phyloP scores from a whole-genome alignment of 2,888 invertebrate genomes.

The Tetranychus truncatus region DNA sequence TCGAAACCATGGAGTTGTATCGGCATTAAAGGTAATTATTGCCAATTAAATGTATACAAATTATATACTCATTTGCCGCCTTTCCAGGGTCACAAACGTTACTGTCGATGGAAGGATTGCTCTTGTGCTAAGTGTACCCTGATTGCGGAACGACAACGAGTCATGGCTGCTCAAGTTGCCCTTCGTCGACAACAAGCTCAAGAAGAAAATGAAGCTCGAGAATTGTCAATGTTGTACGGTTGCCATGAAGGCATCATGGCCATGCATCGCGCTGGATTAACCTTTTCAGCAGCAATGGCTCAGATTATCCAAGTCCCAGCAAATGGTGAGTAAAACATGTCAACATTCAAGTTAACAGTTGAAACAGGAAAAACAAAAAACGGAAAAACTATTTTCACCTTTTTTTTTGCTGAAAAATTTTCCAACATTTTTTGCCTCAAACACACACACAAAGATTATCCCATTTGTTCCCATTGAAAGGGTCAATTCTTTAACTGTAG shows the following conservation, averaged over 20 bases:
- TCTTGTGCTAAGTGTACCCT: slow-evolving; percentile 93
- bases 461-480: too few species aligned
- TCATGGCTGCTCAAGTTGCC: slow-evolving; percentile 86
- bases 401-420: too few species aligned
- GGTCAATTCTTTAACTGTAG: too few species aligned
- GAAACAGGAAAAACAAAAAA: too few species aligned
- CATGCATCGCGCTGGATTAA: slow-evolving; percentile 28
- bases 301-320: slow-evolving; percentile 21
- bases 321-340: background rate
- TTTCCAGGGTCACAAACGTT: slow-evolving; percentile 44
- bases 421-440: too few species aligned
- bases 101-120: slow-evolving; percentile 93
- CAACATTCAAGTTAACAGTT: too few species aligned
- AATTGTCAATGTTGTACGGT: slow-evolving; percentile 65
- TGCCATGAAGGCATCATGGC: slow-evolving; percentile 38
- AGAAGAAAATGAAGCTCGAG: slow-evolving; percentile 90
- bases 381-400: too few species aligned
- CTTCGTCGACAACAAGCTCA: slow-evolving; percentile 47
- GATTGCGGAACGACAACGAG: slow-evolving; percentile 87
- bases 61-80: background rate
- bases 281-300: slow-evolving; percentile 28
- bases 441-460: too few species aligned
- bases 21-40: slow-evolving; percentile 58
- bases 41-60: slow-evolving; percentile 27
- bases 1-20: slow-evolving; percentile 90